Percentiles rank a stretch among this genome's conserved stretches.
phyloP scores from a whole-genome alignment of 2,888 invertebrate species.

The Tetanocera ferruginea region DNA sequence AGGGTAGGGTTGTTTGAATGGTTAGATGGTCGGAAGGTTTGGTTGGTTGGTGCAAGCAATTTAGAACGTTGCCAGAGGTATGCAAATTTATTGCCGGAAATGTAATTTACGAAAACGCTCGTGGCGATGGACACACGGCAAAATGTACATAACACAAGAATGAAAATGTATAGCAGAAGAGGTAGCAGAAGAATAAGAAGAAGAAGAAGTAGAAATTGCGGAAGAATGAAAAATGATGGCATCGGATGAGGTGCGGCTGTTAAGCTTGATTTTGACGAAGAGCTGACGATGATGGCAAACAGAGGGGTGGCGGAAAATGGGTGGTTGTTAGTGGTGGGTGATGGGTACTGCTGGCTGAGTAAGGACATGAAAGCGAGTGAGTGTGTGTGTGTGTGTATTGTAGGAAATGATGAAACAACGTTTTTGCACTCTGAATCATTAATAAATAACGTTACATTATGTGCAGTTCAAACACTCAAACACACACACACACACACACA shows the following conservation, averaged over 20 bases:
- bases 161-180: slow-evolving; percentile 4
- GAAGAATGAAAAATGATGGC: not conserved
- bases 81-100: slow-evolving; percentile 70
- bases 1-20: not conserved
- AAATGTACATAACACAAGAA: not conserved
- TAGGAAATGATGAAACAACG: slow-evolving; percentile 12
- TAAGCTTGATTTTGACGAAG: slow-evolving; percentile 12
- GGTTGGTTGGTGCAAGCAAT: slow-evolving; percentile 62
- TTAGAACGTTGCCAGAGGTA: slow-evolving; percentile 67
- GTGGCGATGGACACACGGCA: slow-evolving; percentile 56
- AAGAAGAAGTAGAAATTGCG: slow-evolving; percentile 37
- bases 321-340: not conserved
- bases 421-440: slow-evolving; percentile 9
- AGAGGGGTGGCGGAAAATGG: not conserved
- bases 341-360: no score
- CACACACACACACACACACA: slow-evolving; percentile 43
- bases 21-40: slow-evolving; percentile 22
- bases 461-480: slow-evolving; percentile 31
- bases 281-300: not conserved
- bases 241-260: not conserved
- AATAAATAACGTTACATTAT: slow-evolving; percentile 17
- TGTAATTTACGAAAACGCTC: slow-evolving; percentile 70
- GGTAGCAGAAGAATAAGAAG: slow-evolving; percentile 15
- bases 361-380: not conserved
- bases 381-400: not conserved